These are phyloP conservation scores for Anthoptus insignis DNA, from an alignment of 2,888 invertebrate genomes.

Conservation along the genomic window DNA sequence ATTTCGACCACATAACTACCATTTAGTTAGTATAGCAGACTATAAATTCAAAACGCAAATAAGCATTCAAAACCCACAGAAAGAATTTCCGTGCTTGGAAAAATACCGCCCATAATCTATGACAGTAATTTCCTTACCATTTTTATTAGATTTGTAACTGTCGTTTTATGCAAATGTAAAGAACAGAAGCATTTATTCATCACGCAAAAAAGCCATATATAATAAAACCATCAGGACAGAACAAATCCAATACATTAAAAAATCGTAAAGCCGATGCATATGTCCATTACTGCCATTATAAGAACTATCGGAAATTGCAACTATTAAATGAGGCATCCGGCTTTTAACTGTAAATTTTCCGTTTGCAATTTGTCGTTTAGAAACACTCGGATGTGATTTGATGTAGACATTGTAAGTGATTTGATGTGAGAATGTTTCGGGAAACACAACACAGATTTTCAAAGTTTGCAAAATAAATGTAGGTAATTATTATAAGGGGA, in stretches of 20 bases:
- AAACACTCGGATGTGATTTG: constrained; percentile 52
- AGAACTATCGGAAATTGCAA: constrained; percentile 81
- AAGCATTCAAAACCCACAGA: too few species aligned
- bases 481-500: too few species aligned
- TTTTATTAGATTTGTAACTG: constrained; percentile 34
- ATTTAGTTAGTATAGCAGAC: too few species aligned
- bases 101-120: constrained; percentile 1
- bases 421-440: neutral
- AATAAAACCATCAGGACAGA: constrained; percentile 42
- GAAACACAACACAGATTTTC: too few species aligned
- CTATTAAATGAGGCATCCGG: constrained; percentile 80
- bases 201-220: constrained; percentile 30
- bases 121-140: constrained; percentile 25
- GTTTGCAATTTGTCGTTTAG: constrained; percentile 78
- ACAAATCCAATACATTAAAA: constrained; percentile 59
- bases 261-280: constrained; percentile 63
- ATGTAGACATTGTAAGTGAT: constrained; percentile 2
- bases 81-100: neutral
- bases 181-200: constrained; percentile 25
- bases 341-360: constrained; percentile 86
- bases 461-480: too few species aligned
- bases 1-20: too few species aligned
- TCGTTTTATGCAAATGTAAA: constrained; percentile 34
- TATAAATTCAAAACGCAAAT: too few species aligned
- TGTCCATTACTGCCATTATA: constrained; percentile 68